Evolutionary conservation across 2,888 invertebrate species (phyloP).

Genomic region (Calameuta filiformis): DNA sequence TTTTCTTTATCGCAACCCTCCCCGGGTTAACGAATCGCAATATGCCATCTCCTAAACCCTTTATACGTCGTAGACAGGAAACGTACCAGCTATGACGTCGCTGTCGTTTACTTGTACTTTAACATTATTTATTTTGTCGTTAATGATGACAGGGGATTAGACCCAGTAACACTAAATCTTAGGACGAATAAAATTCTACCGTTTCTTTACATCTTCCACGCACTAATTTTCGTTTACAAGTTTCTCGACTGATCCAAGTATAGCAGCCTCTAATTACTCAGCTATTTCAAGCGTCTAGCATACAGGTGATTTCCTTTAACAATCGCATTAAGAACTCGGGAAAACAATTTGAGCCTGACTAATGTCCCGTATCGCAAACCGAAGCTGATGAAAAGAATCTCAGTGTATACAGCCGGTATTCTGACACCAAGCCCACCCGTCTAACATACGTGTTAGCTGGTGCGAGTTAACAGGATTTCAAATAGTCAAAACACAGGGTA

Average conservation of each 20-base stretch:
- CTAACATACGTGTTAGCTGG: slow-evolving; percentile 14
- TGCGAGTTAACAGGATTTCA: slow-evolving; percentile 24
- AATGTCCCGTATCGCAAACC: neutral
- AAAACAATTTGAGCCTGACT: neutral
- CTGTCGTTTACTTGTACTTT: neutral
- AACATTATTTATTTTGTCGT: neutral
- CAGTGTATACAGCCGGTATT: slow-evolving; percentile 10
- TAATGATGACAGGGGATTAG: neutral
- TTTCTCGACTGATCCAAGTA: neutral
- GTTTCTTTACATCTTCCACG: neutral
- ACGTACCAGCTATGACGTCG: neutral
- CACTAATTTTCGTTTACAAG: neutral
- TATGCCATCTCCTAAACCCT: neutral
- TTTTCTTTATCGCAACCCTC: neutral
- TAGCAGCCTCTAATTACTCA: neutral
- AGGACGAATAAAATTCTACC: neutral
- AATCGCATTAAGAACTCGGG: neutral
- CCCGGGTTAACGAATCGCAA: neutral
- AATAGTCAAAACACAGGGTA: slow-evolving; percentile 22
- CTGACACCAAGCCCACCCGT: slow-evolving; percentile 18
- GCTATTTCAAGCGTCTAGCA: neutral
- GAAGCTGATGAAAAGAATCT: neutral
- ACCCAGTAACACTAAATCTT: neutral
- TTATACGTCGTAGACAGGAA: neutral
- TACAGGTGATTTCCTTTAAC: neutral